phyloP scores from a whole-genome alignment of 2,888 invertebrate genomes.

The Ophioninae sp. region DNA sequence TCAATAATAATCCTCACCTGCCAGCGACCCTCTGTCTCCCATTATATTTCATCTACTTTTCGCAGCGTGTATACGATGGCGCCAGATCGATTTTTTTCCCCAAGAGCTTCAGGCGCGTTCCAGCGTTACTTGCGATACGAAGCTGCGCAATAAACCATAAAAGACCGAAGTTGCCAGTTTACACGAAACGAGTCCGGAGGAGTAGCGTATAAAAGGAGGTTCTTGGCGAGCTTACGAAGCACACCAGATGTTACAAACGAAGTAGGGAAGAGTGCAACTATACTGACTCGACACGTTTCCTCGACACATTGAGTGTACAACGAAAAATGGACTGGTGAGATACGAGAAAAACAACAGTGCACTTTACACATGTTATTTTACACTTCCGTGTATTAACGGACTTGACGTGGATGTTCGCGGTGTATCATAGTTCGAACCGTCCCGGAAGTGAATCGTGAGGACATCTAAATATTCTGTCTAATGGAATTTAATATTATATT shows the following conservation, averaged over 20 bases:
- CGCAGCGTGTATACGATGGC: conserved; percentile 8
- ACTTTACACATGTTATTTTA: conserved; percentile 67
- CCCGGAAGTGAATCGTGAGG: conserved; percentile 26
- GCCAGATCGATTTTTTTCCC: conserved; percentile 40
- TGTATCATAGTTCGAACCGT: conserved; percentile 22
- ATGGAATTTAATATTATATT: too few species aligned
- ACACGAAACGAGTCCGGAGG: conserved; percentile 49
- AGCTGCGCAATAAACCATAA: conserved; percentile 73
- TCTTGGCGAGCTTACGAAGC: conserved; percentile 59
- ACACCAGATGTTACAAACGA: conserved; percentile 72
- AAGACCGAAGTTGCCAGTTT: conserved; percentile 51
- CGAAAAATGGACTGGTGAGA: conserved; percentile 54
- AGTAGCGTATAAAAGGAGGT: conserved; percentile 56
- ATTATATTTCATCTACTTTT: neutral
- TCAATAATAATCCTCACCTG: neutral
- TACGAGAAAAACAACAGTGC: conserved; percentile 41
- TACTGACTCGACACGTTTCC: conserved; percentile 77
- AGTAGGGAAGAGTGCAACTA: conserved; percentile 66
- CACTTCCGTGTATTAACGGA: conserved; percentile 72
- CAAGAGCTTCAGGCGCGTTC: conserved; percentile 52
- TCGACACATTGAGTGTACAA: conserved; percentile 61
- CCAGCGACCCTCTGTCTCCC: neutral
- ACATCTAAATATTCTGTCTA: neutral
- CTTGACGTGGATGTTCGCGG: conserved; percentile 36
- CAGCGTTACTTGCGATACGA: conserved; percentile 53